Evolutionary conservation across 1,140 invertebrate species (phyloP).

Genomic region (Colletes gigas): DNA sequence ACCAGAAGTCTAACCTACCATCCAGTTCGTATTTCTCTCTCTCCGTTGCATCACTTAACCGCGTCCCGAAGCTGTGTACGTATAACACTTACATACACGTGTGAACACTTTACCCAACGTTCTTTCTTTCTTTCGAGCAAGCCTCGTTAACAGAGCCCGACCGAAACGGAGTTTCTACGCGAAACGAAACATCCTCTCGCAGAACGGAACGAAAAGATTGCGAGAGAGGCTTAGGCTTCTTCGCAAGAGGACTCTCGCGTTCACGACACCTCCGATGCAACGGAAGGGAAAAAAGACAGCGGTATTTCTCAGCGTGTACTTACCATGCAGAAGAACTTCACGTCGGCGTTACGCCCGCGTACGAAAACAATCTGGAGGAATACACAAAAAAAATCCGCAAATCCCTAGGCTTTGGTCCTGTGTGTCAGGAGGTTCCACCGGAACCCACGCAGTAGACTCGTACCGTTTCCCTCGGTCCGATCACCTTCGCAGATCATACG

Average conservation of each 20-base stretch:
- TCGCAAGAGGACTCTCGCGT: neutral
- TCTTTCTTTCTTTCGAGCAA: constrained; percentile 34
- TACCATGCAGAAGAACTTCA: constrained; percentile 71
- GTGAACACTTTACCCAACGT: constrained; percentile 47
- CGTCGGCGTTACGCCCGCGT: constrained; percentile 55
- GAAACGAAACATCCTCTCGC: neutral
- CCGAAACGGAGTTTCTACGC: neutral
- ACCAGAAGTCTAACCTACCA: constrained; percentile 27
- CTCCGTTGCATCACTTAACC: constrained; percentile 54
- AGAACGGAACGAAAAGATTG: neutral
- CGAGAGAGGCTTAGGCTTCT: neutral
- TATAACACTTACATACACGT: constrained; percentile 41
- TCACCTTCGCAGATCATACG: constrained; percentile 30
- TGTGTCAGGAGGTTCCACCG: constrained; percentile 26
- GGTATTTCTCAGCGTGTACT: constrained; percentile 38
- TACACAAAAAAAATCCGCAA: constrained; percentile 59
- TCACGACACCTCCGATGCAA: constrained; percentile 8
- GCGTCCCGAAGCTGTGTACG: neutral
- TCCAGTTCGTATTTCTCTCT: constrained; percentile 23
- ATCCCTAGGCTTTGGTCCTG: constrained; percentile 4
- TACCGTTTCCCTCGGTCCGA: constrained; percentile 21
- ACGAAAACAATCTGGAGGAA: constrained; percentile 51
- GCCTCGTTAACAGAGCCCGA: constrained; percentile 26
- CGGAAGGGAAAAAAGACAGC: neutral
- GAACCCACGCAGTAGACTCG: neutral